Conservation (phyloP, 2,113 vertebrate genomes). For the Myiopsitta monachus region DNA sequence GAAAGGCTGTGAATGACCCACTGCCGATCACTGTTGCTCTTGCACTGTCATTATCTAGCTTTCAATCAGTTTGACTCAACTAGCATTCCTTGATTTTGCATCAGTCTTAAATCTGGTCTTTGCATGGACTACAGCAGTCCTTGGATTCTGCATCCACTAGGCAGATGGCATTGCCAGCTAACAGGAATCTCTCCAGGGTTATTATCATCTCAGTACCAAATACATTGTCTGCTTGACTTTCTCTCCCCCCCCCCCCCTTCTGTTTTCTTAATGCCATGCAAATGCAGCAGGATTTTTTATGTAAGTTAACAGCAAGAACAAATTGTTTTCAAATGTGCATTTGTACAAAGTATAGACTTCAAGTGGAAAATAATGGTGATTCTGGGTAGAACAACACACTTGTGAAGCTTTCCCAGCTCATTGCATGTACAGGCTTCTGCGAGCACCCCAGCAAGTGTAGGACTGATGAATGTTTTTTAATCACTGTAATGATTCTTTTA, state of each 20-base stretch:
- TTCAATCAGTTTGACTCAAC: constrained; percentile 6
- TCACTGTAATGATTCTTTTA: neutral
- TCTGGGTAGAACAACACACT: neutral
- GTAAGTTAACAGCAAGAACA: constrained; percentile 3
- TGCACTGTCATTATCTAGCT: neutral
- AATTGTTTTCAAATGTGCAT: constrained; percentile 18
- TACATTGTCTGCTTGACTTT: neutral
- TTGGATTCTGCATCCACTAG: neutral
- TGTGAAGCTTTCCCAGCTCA: neutral
- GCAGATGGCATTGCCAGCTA: constrained; percentile 57
- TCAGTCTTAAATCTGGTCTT: neutral
- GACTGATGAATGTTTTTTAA: neutral
- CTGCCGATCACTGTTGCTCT: neutral
- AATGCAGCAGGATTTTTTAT: neutral
- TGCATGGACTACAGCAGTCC: neutral
- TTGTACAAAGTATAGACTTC: neutral
- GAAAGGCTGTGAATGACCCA: neutral
- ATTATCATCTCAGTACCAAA: neutral
- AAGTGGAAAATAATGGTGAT: neutral
- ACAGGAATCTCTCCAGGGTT: constrained; percentile 38
- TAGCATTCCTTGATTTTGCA: neutral
- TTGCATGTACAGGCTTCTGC: neutral
- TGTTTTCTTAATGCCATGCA: neutral
- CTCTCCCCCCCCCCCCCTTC: too few species aligned
- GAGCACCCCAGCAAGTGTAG: neutral